Evolutionary conservation across 2,113 vertebrate genomes (phyloP).

Genomic region (Xiphophorus hellerii): DNA sequence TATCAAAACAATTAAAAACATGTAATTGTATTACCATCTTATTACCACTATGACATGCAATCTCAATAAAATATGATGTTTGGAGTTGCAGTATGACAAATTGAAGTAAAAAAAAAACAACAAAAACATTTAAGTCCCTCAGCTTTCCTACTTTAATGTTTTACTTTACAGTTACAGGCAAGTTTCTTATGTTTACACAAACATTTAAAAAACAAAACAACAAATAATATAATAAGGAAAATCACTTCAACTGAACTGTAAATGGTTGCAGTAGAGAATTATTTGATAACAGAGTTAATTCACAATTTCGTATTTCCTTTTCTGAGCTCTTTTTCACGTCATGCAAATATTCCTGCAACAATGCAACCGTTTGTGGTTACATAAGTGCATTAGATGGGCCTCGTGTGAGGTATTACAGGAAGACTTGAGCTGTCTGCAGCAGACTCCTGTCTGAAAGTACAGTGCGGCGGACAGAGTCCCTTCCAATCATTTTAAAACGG

Average conservation of each 20-base stretch:
- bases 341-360: slow-evolving; percentile 61
- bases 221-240: not conserved
- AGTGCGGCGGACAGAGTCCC: slow-evolving; percentile 39
- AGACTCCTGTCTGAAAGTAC: slow-evolving; percentile 23
- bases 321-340: slow-evolving; percentile 34
- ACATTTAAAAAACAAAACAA: too few species aligned
- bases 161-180: too few species aligned
- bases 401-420: slow-evolving; percentile 54
- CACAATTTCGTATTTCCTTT: slow-evolving; percentile 9
- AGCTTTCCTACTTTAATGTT: too few species aligned
- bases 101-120: too few species aligned
- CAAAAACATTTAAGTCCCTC: too few species aligned
- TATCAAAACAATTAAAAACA: too few species aligned
- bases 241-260: not conserved
- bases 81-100: too few species aligned
- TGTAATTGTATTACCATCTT: too few species aligned
- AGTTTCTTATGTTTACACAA: too few species aligned
- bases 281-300: slow-evolving; percentile 4
- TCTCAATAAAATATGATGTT: too few species aligned
- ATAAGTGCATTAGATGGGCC: slow-evolving; percentile 68
- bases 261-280: not conserved
- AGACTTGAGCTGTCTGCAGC: slow-evolving; percentile 42
- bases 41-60: too few species aligned
- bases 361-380: slow-evolving; percentile 63
- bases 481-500: slow-evolving; percentile 53